A percentile compares a stretch with the other conserved stretches of the same genome.
phyloP scores from a whole-genome alignment of 2,113 vertebrate species.

The Hemiprocne comata region DNA sequence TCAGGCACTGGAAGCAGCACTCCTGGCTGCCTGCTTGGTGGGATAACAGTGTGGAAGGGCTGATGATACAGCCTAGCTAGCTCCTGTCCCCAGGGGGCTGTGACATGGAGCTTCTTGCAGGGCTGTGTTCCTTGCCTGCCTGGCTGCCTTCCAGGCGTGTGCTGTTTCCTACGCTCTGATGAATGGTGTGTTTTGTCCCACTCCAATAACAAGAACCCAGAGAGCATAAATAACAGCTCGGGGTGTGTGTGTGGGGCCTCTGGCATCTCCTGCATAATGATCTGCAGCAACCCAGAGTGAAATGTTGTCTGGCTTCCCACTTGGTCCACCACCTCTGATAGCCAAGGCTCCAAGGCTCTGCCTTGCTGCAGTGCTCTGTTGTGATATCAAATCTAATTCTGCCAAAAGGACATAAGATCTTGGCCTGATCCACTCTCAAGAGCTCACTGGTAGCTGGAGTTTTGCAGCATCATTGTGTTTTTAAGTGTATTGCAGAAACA shows the following conservation, averaged over 20 bases:
- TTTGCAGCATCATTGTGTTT: background rate
- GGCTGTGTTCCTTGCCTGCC: too few relatives aligned
- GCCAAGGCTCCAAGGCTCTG: background rate
- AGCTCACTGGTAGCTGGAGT: background rate
- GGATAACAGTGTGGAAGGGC: rapidly evolving
- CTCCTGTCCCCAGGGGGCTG: background rate
- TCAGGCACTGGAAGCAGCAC: background rate
- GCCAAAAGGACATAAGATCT: rapidly evolving
- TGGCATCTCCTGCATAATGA: background rate
- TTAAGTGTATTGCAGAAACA: background rate
- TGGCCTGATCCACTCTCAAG: rapidly evolving
- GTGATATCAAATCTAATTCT: background rate
- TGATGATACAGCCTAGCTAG: background rate
- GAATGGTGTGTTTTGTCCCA: background rate
- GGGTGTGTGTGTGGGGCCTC: rapidly evolving
- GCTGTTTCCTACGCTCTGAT: background rate
- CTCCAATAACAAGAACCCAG: background rate
- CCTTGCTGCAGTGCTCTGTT: background rate
- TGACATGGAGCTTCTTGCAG: background rate
- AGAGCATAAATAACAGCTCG: background rate
- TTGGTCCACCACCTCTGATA: background rate
- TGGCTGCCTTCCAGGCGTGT: background rate
- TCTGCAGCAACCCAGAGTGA: background rate
- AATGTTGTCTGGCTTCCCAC: background rate
- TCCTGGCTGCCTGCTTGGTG: rapidly evolving